Conservation (phyloP, 2,113 vertebrate genomes). For the Muscicapa adusta region DNA sequence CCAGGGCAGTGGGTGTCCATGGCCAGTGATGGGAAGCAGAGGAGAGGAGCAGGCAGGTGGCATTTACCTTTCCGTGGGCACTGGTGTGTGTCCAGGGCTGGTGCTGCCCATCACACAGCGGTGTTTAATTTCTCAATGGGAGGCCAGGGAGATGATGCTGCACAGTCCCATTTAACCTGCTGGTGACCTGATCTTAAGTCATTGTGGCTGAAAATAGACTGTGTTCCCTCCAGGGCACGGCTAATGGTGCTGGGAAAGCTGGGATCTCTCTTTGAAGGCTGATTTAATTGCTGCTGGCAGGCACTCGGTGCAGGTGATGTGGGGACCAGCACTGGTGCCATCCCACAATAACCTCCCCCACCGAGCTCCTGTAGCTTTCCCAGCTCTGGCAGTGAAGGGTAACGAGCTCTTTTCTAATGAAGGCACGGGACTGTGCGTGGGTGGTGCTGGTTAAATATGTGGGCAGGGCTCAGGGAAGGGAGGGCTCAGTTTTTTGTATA, state of each 20-base stretch:
- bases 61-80: not conserved
- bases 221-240: constrained; percentile 53
- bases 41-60: not conserved
- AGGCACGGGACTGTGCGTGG: not conserved
- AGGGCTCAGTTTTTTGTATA: fast-evolving
- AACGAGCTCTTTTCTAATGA: not conserved
- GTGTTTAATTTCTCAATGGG: constrained; percentile 56
- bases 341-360: not conserved
- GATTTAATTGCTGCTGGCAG: constrained; percentile 65
- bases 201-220: constrained; percentile 62
- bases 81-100: not conserved
- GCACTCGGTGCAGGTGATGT: constrained; percentile 37
- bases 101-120: not conserved
- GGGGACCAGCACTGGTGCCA: constrained; percentile 5
- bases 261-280: constrained; percentile 47
- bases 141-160: constrained; percentile 34
- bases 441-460: not conserved
- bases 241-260: constrained; percentile 56
- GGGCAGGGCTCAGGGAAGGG: fast-evolving
- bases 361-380: not conserved
- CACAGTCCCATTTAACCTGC: constrained; percentile 61
- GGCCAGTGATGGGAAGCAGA: fast-evolving
- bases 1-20: not conserved
- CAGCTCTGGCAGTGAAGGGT: not conserved
- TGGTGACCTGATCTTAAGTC: constrained; percentile 67